A percentile compares a stretch with the other conserved stretches of the same genome.
Evolutionary conservation across 2,113 vertebrate genomes (phyloP).

Genomic region (Orcinus orca): DNA sequence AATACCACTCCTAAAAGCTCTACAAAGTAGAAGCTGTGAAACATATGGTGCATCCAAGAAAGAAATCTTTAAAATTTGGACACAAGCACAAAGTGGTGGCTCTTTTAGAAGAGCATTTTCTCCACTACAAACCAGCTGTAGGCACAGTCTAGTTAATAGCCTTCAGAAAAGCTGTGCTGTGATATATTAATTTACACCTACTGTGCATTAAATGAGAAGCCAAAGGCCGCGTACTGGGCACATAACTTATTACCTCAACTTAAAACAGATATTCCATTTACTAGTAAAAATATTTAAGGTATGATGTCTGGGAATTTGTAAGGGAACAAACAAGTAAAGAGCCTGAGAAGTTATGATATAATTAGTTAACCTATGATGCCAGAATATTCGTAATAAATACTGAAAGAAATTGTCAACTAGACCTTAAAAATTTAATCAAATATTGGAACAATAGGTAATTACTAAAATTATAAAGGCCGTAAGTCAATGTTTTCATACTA

Average conservation of each 20-base stretch:
- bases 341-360: not conserved
- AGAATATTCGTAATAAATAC: not conserved
- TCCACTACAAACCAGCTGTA: constrained; percentile 40
- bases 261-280: constrained; percentile 10
- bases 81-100: not conserved
- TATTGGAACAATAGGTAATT: not conserved
- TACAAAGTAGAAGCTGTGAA: not conserved
- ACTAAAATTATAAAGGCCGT: not conserved
- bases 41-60: not conserved
- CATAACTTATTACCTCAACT: constrained; percentile 49
- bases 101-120: constrained; percentile 29
- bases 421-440: not conserved
- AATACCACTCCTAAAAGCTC: not conserved
- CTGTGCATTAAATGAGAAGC: constrained; percentile 74
- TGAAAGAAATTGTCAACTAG: not conserved
- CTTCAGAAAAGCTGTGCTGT: constrained; percentile 62
- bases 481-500: not conserved
- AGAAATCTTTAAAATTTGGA: not conserved
- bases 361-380: not conserved
- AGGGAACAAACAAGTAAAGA: not conserved
- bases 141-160: constrained; percentile 42
- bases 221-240: constrained; percentile 54
- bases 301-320: constrained; percentile 9
- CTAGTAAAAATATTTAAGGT: not conserved
- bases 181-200: constrained; percentile 76